Percentiles rank a stretch among this genome's conserved stretches.
Evolutionary conservation across 1,140 invertebrate genomes (phyloP).

Genomic region (Nautilus pompilius): DNA sequence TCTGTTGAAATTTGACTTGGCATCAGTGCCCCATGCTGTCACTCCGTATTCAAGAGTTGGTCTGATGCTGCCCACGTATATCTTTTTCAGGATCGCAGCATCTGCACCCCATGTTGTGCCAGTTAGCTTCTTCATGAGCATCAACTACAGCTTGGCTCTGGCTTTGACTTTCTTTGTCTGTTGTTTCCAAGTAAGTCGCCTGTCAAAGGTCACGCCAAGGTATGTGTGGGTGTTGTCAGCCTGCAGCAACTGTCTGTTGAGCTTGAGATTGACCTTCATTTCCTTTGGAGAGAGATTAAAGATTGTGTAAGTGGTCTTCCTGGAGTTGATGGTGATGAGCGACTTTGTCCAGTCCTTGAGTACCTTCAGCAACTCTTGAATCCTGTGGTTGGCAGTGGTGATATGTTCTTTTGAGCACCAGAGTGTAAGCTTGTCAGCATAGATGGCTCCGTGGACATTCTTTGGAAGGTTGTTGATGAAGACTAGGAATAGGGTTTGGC

Average conservation of each 20-base stretch:
- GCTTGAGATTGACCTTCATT: conserved; percentile 7
- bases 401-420: too few species aligned
- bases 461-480: conserved; percentile 18
- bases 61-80: conserved; percentile 8
- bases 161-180: conserved; percentile 5
- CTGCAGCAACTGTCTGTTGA: background rate
- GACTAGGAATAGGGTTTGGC: conserved; percentile 12
- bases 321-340: conserved; percentile 6
- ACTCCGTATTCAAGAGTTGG: conserved; percentile 9
- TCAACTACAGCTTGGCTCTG: background rate
- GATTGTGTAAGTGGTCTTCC: conserved; percentile 8
- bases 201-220: conserved; percentile 8
- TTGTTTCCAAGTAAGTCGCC: conserved; percentile 11
- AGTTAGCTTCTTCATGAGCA: conserved; percentile 9
- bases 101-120: conserved; percentile 10
- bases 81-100: conserved; percentile 1
- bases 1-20: conserved; percentile 6
- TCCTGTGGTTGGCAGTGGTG: conserved; percentile 1
- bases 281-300: conserved; percentile 8
- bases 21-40: conserved; percentile 8
- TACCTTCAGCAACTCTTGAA: conserved; percentile 7
- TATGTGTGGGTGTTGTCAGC: conserved; percentile 5
- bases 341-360: conserved; percentile 10
- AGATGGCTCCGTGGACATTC: too few species aligned
- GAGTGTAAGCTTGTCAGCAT: conserved; percentile 7